Conservation (phyloP, 2,888 invertebrate species). For the Thymelicus sylvestris region DNA sequence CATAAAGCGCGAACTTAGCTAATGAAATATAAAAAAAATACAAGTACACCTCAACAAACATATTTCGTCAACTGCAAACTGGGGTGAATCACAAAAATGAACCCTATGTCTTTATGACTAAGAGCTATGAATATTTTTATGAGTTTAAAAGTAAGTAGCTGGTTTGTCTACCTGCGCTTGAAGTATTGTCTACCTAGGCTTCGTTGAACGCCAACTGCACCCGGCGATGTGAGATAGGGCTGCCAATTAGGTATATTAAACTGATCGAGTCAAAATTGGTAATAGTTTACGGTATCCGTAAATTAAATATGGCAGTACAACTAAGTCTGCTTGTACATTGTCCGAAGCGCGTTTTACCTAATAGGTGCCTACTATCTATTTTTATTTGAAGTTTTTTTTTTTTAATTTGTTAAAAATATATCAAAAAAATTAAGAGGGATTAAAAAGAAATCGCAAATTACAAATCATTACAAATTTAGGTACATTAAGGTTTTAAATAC, state of each 20-base stretch:
- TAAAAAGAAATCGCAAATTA: too few species aligned
- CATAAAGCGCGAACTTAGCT: slow-evolving; percentile 82
- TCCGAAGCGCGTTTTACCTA: too few species aligned
- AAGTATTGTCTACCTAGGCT: slow-evolving; percentile 74
- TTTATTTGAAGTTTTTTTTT: too few species aligned
- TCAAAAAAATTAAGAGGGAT: too few species aligned
- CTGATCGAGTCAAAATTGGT: slow-evolving; percentile 17
- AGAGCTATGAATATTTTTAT: slow-evolving; percentile 46
- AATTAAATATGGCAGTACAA: slow-evolving; percentile 1
- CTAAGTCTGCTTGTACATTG: too few species aligned
- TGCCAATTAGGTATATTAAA: slow-evolving; percentile 56
- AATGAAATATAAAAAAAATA: slow-evolving; percentile 78
- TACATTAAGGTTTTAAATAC: too few species aligned
- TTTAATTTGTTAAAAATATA: too few species aligned
- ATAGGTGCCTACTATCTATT: too few species aligned
- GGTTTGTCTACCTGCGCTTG: slow-evolving; percentile 77
- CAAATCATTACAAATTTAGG: too few species aligned
- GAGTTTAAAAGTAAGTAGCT: slow-evolving; percentile 49
- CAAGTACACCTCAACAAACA: slow-evolving; percentile 70
- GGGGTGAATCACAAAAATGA: slow-evolving; percentile 2
- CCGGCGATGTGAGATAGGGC: slow-evolving; percentile 67
- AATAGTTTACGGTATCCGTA: slow-evolving; percentile 10
- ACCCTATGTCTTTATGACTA: slow-evolving; percentile 44
- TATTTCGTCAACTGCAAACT: not conserved
- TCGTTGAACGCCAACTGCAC: slow-evolving; percentile 72